phyloP scores from a whole-genome alignment of 2,888 invertebrate species.

The Leptopilina syphax region DNA sequence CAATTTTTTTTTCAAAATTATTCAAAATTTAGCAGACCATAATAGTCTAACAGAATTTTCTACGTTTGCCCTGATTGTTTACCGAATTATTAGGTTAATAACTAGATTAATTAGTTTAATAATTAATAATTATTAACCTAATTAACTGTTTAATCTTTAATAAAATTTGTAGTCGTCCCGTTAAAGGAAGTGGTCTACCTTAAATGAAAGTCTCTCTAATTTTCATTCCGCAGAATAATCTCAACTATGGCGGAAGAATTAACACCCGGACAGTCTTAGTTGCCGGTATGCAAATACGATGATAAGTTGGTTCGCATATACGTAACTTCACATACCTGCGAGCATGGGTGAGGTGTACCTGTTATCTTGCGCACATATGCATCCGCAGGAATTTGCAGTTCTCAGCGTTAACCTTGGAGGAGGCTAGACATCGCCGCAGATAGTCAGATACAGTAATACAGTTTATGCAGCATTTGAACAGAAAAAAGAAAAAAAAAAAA shows the following conservation, averaged over 20 bases:
- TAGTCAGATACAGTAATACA: conserved; percentile 46
- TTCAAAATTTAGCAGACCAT: too few relatives aligned
- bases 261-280: conserved; percentile 46
- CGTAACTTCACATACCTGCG: not conserved
- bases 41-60: too few relatives aligned
- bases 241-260: conserved; percentile 38
- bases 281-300: conserved; percentile 54
- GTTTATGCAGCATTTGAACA: conserved; percentile 46
- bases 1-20: too few relatives aligned
- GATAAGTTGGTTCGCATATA: conserved; percentile 44
- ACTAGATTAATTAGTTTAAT: too few relatives aligned
- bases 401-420: conserved; percentile 43
- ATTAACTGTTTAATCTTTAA: too few relatives aligned
- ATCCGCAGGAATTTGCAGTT: conserved; percentile 45
- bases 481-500: too few relatives aligned
- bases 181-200: too few relatives aligned
- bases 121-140: too few relatives aligned
- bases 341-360: conserved; percentile 41
- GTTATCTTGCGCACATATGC: conserved; percentile 49
- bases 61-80: too few relatives aligned
- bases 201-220: too few relatives aligned
- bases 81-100: too few relatives aligned
- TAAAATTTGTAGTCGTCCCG: too few relatives aligned
- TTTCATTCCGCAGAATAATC: conserved; percentile 14
- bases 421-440: conserved; percentile 43